A percentile compares a stretch with the other conserved stretches of the same genome.
These are phyloP conservation scores for Chloroceryle aenea DNA, from an alignment of 2,113 vertebrate species.

Conservation along the genomic window DNA sequence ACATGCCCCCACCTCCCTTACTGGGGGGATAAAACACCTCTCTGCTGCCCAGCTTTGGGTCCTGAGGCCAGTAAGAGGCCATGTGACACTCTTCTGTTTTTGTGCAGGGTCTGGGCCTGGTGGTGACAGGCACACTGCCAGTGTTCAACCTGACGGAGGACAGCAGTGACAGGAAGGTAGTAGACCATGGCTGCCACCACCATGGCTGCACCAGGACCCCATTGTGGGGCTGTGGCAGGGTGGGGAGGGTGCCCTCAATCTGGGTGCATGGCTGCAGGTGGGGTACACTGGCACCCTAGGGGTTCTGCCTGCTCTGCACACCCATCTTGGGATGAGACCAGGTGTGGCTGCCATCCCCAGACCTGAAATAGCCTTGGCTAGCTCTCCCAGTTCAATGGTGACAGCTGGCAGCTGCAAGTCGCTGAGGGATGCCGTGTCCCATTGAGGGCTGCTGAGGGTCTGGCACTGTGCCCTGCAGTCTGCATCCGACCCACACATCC, in stretches of 20 bases:
- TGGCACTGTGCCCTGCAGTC: neutral
- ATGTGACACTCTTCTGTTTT: neutral
- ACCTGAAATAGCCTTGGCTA: neutral
- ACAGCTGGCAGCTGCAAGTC: neutral
- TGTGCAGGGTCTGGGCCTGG: conserved; percentile 90
- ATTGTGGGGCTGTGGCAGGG: fast-evolving
- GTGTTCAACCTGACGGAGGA: conserved; percentile 96
- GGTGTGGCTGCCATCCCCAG: neutral
- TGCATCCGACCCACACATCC: fast-evolving
- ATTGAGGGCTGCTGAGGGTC: neutral
- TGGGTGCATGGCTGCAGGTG: neutral
- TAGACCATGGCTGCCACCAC: neutral
- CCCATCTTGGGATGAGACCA: neutral
- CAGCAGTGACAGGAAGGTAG: conserved; percentile 83
- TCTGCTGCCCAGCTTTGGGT: neutral
- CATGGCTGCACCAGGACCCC: neutral
- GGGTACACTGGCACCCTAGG: neutral
- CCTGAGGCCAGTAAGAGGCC: neutral
- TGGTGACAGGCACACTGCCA: conserved; percentile 95
- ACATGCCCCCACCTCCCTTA: neutral
- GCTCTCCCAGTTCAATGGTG: fast-evolving
- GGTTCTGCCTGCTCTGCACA: neutral
- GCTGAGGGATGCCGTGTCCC: neutral
- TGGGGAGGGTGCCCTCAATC: neutral
- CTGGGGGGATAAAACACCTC: neutral